phyloP scores from a whole-genome alignment of 2,113 vertebrate genomes.

The Monarcha castaneiventris region DNA sequence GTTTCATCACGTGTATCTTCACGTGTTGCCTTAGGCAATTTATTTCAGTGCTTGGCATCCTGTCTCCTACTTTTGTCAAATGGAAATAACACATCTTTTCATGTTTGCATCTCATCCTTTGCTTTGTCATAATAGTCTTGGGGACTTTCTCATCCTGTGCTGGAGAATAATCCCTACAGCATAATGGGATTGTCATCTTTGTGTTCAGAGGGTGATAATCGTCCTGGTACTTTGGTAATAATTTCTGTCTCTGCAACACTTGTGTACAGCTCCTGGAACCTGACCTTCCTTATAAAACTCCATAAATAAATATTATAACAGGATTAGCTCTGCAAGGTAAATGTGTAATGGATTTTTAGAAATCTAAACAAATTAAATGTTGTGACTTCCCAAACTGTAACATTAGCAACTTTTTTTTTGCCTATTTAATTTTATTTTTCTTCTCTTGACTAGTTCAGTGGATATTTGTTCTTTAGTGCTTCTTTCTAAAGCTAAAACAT shows the following conservation, averaged over 20 bases:
- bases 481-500: neutral
- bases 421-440: neutral
- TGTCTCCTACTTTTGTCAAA: slow-evolving; percentile 19
- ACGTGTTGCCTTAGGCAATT: neutral
- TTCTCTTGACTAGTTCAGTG: neutral
- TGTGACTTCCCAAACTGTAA: neutral
- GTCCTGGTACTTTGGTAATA: neutral
- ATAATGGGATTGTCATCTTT: neutral
- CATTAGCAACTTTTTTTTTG: neutral
- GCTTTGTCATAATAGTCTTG: neutral
- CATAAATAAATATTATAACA: neutral
- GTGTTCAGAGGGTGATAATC: neutral
- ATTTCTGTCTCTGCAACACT: neutral
- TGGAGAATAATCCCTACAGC: neutral
- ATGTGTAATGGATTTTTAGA: neutral
- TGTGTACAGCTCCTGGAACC: neutral
- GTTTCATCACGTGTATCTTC: neutral
- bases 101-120: neutral
- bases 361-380: neutral
- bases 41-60: neutral
- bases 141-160: neutral
- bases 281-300: neutral
- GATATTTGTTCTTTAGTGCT: neutral
- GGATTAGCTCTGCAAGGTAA: neutral
- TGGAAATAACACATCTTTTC: neutral